Percentiles rank a stretch among this genome's conserved stretches.
phyloP scores from a whole-genome alignment of 2,113 vertebrate species.

The Ploceus nigricollis region DNA sequence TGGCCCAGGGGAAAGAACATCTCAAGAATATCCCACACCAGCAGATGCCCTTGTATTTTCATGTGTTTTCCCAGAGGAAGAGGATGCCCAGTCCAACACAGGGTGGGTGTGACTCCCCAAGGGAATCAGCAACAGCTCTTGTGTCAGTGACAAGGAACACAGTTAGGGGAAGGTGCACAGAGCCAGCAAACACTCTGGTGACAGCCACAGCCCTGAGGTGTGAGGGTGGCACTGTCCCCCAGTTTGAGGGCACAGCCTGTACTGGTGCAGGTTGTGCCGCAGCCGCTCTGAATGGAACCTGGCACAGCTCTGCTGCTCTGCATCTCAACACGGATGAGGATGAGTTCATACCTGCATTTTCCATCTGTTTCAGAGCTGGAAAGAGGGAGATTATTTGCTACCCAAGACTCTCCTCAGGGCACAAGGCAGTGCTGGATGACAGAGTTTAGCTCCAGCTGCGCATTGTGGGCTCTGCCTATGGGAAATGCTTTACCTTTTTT shows the following conservation, averaged over 20 bases:
- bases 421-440: neutral
- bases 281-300: neutral
- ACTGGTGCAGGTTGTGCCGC: neutral
- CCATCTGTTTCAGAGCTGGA: neutral
- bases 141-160: neutral
- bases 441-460: neutral
- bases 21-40: neutral
- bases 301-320: neutral
- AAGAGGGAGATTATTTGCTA: neutral
- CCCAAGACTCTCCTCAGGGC: neutral
- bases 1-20: neutral
- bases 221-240: neutral
- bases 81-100: neutral
- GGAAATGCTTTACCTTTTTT: neutral
- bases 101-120: neutral
- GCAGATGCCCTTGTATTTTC: neutral
- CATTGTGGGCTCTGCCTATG: neutral
- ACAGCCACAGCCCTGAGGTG: neutral
- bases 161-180: neutral
- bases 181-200: neutral
- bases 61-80: neutral
- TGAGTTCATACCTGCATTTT: neutral
- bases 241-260: neutral
- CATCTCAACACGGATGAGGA: neutral
- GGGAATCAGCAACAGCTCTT: neutral